phyloP scores from a whole-genome alignment of 1,140 invertebrate genomes.

The Pristionchus pacificus region DNA sequence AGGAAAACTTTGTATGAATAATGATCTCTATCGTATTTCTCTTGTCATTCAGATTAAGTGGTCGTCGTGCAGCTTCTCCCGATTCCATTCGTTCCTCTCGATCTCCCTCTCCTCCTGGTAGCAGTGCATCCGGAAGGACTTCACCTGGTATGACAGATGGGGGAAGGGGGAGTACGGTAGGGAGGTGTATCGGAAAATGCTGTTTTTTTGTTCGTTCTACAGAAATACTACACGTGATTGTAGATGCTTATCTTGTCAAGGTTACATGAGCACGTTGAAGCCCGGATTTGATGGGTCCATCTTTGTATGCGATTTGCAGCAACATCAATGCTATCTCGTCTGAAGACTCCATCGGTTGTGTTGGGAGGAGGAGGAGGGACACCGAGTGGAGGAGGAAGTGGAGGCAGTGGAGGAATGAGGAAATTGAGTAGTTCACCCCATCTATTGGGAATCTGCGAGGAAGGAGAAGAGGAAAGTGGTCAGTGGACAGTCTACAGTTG shows the following conservation, averaged over 20 bases:
- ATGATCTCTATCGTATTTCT: no score
- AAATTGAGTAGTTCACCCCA: slow-evolving; percentile 54
- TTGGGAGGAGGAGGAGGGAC: slow-evolving; percentile 12
- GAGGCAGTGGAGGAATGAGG: slow-evolving; percentile 48
- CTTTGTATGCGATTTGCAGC: no score
- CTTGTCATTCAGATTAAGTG: slow-evolving; percentile 26
- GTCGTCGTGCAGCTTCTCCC: slow-evolving; percentile 33
- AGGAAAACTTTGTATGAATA: no score
- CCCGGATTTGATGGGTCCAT: no score
- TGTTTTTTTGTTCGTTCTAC: no score
- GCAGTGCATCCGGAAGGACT: slow-evolving; percentile 29
- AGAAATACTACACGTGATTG: background rate
- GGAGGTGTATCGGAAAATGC: no score
- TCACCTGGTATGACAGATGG: no score
- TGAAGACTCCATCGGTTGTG: slow-evolving; percentile 42
- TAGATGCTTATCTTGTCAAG: no score
- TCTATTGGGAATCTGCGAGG: slow-evolving; percentile 53
- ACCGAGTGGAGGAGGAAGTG: background rate
- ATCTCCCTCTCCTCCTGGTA: slow-evolving; percentile 27
- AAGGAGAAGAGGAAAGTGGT: slow-evolving; percentile 26
- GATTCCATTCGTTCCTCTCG: slow-evolving; percentile 33
- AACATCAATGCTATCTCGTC: slow-evolving; percentile 32
- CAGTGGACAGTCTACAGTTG: no score
- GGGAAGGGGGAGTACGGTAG: background rate
- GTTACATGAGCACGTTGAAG: no score